Percentiles rank a stretch among this genome's conserved stretches.
Conservation (phyloP, 2,113 vertebrate species). For the Podiceps cristatus region DNA sequence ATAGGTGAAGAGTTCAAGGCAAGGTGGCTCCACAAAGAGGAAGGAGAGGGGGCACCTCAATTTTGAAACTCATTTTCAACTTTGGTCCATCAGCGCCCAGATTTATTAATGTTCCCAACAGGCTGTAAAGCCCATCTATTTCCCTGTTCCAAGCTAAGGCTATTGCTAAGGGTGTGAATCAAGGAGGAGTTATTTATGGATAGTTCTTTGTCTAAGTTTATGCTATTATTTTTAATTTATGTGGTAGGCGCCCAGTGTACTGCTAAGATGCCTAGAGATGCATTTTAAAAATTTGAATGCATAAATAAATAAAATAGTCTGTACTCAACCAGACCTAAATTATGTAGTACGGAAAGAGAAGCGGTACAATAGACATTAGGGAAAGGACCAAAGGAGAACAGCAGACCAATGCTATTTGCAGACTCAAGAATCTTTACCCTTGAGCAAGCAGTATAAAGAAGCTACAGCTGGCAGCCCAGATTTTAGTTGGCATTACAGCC, state of each 20-base stretch:
- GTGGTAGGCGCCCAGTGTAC: neutral
- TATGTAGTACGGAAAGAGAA: neutral
- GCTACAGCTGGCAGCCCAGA: neutral
- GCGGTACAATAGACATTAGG: neutral
- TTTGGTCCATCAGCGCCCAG: neutral
- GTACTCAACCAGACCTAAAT: slow-evolving; percentile 38
- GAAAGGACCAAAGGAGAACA: neutral
- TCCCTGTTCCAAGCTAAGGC: slow-evolving; percentile 13
- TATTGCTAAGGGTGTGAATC: slow-evolving; percentile 30
- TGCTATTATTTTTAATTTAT: slow-evolving; percentile 67
- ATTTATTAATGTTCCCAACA: slow-evolving; percentile 57
- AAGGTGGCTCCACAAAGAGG: neutral
- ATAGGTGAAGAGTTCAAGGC: slow-evolving; percentile 42
- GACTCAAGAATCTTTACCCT: neutral
- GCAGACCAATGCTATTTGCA: neutral
- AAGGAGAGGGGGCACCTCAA: neutral
- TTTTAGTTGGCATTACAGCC: neutral
- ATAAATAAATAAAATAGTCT: slow-evolving; percentile 66
- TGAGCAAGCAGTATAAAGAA: neutral
- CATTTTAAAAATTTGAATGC: slow-evolving; percentile 57
- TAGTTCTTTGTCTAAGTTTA: slow-evolving; percentile 55
- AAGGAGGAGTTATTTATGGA: slow-evolving; percentile 43
- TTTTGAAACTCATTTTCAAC: slow-evolving; percentile 53
- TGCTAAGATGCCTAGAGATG: slow-evolving; percentile 30
- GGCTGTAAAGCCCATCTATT: slow-evolving; percentile 35